These are phyloP conservation scores for Eurytoma adleriae DNA, from an alignment of 2,888 invertebrate species.

Conservation along the genomic window DNA sequence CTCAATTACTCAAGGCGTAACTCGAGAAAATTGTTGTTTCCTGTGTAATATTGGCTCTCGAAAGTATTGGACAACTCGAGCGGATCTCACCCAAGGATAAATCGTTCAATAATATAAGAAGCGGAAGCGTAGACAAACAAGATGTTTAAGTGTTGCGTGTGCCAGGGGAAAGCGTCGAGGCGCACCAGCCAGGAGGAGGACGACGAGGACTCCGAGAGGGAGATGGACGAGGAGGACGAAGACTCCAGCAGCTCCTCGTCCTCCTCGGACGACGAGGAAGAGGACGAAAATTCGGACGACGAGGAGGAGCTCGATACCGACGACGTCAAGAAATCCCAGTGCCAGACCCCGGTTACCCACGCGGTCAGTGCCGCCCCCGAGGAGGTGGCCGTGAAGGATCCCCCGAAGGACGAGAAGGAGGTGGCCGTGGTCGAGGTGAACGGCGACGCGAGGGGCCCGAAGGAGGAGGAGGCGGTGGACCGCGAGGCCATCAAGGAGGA, in stretches of 20 bases:
- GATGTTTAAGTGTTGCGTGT: constrained; percentile 74
- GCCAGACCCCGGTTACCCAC: constrained; percentile 38
- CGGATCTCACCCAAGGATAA: background rate
- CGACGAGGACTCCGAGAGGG: constrained; percentile 55
- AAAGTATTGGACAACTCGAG: constrained; percentile 1
- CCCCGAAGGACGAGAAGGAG: constrained; percentile 10
- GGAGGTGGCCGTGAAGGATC: constrained; percentile 5
- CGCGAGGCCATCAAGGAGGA: constrained; percentile 53
- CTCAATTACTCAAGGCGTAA: constrained; percentile 27
- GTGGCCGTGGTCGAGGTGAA: constrained; percentile 45
- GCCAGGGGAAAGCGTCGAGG: constrained; percentile 66
- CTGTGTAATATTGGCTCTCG: constrained; percentile 33
- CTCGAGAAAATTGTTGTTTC: constrained; percentile 43
- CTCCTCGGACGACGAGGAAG: constrained; percentile 43
- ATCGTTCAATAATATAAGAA: background rate
- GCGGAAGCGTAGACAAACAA: constrained; percentile 25
- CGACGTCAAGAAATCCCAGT: constrained; percentile 52
- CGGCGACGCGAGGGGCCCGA: constrained; percentile 15
- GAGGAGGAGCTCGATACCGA: constrained; percentile 52
- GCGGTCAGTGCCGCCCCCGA: constrained; percentile 17
- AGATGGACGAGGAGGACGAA: constrained; percentile 56
- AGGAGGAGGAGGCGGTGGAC: constrained; percentile 29
- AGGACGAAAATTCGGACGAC: constrained; percentile 37
- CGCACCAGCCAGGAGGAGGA: constrained; percentile 59
- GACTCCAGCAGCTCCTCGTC: background rate